Evolutionary conservation across 2,113 vertebrate species (phyloP).

Genomic region (Scortum barcoo): DNA sequence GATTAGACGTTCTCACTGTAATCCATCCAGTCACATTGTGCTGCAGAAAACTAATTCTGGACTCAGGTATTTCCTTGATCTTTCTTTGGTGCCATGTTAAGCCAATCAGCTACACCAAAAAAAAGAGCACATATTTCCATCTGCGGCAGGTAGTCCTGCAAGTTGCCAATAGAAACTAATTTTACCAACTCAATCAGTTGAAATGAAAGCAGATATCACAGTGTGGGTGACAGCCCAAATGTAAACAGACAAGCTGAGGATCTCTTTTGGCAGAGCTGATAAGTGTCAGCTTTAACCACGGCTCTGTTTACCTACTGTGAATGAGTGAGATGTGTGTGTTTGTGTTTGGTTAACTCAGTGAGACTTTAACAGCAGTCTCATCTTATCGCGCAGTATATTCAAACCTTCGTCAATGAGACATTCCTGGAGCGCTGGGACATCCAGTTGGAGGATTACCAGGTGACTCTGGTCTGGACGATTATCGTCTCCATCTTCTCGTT

Average conservation of each 20-base stretch:
- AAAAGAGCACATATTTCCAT: neutral
- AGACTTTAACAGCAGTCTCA: slow-evolving; percentile 3
- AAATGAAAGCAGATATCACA: too few relatives aligned
- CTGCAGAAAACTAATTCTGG: neutral
- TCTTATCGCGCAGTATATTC: slow-evolving; percentile 86
- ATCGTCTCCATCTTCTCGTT: slow-evolving; percentile 90
- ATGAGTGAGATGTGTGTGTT: neutral
- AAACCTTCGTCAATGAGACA: slow-evolving; percentile 89
- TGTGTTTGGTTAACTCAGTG: slow-evolving; percentile 8
- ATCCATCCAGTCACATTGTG: neutral
- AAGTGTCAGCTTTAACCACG: slow-evolving; percentile 12
- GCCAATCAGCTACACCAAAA: neutral
- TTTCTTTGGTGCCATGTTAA: neutral
- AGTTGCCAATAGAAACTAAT: neutral
- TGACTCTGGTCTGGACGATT: slow-evolving; percentile 92
- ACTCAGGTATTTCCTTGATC: slow-evolving; percentile 4
- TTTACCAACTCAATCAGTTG: too few relatives aligned
- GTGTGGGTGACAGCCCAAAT: too few relatives aligned
- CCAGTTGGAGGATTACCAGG: slow-evolving; percentile 79
- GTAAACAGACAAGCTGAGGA: neutral
- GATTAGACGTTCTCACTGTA: slow-evolving; percentile 29
- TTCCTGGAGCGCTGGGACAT: slow-evolving; percentile 84
- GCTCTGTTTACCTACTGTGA: neutral
- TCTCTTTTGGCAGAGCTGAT: slow-evolving; percentile 1
- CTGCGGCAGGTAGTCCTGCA: neutral